Evolutionary conservation across 2,888 invertebrate species (phyloP), one percentile per base, ranked within the genome.

Genomic region (Frankliniella intonsa): DNA sequence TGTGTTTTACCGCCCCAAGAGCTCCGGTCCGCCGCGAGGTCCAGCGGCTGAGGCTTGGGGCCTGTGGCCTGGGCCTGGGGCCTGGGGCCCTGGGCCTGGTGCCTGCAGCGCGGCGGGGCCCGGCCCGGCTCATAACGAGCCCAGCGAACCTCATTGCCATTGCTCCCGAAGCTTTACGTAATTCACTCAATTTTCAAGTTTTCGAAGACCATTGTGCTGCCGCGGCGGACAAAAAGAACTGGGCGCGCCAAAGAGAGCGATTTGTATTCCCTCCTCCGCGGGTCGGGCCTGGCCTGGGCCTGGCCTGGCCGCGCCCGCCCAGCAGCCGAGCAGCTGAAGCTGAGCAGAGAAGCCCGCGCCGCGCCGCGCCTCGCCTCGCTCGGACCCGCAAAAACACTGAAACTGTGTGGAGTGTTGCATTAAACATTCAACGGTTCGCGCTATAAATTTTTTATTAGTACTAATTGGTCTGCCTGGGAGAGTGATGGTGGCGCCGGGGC

Each of bases 171-270:
- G 69, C 69, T 76, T 12, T 76, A 22, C 69, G 69, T 76, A 76
- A 76, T 76, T 76, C 25, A 76, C 69, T 76, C 25, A 76, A 76
- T 76, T 76, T 76, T 76, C 69, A 76, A 76, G 69, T 76, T 76
- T 76, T 76, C 25, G 22, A 25, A 22, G 69, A 55, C 69, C 69
- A 76, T 76, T 76, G 69, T 76, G 38, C 38, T 38, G 38, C 38
- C 62, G 62, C 62, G 17, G 11, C 62, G 62, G 17, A 62, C 69
- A 25, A 25, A 76, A 76, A 76, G 69, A 76, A 76, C 62, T 55
- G 55, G 55, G 55, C 55, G 12, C 55, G 55, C 14, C 17, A 8
- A 12, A 17, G 55, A 17, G 55, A 14, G 55, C 55, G 55, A 17
- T 55, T 12, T 12, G 55, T 55, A 55, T n/a, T 62, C 62, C 7